Evolutionary conservation across 2,888 invertebrate species (phyloP), one percentile per base, ranked within the genome.

Genomic region (Tenthredo notha): DNA sequence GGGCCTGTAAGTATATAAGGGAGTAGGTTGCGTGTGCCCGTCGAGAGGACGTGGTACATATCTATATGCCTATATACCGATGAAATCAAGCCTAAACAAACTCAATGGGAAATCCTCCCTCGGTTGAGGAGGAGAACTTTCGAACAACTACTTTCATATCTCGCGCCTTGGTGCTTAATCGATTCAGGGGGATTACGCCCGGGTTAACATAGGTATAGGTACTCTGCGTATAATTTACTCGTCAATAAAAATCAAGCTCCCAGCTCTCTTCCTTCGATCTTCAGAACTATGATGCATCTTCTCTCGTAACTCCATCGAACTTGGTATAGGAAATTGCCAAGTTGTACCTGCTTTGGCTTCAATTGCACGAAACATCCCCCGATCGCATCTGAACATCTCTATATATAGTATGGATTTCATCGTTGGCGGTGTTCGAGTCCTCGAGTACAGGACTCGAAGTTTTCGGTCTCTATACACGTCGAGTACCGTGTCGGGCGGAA

Each of bases 11-110:
- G n/a, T 18, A n/a, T n/a, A 5, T 7, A 1, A 67, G 67, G 25
- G 61, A 18, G 18, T 5, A 18, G 18, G 33, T 67, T 33, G 61
- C 21, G 21, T 74, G 43, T n/a, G 21, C 43, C 2, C 29, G 74
- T 25, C 9, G 72, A 18, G 37, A 72, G 72, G 72, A 43, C 12
- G 43, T 43, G 1, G 43, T 43, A 43, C 43, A 18, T 54, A 18
- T 50, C 0, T n/a, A 18, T 50, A n/a, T n/a, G 7, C 18, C 1
- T 29, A 33, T 29, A 29, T 25, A 29, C 33, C 33, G 50, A 54
- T 77, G 77, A 77, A 77, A 77, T 77, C 77, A 77, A 54, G 77
- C 77, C 77, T 77, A 77, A 77, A 77, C 77, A 77, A 77, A 77
- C 50, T 54, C 37, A 21, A 40, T 77, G 54, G 77, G 18, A 54